Percentiles rank a stretch among this genome's conserved stretches.
Conservation (phyloP, 2,888 invertebrate species). For the Aporophyla nigra region DNA sequence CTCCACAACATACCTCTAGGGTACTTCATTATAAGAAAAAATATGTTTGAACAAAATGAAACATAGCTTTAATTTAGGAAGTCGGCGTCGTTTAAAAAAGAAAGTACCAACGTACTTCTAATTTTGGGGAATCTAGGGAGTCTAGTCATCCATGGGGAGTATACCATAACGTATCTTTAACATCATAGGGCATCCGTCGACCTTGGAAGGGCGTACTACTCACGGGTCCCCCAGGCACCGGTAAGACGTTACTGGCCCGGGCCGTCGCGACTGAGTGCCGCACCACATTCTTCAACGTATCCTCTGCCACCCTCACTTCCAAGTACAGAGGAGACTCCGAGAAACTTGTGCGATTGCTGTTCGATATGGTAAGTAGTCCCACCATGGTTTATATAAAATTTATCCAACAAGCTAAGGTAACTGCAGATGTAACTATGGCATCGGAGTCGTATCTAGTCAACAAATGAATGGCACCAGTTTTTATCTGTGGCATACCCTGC, state of each 20-base stretch:
- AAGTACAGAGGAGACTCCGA: conserved; percentile 98
- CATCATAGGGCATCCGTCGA: conserved; percentile 92
- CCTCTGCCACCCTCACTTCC: conserved; percentile 96
- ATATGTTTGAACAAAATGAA: too few relatives aligned
- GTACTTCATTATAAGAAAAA: too few relatives aligned
- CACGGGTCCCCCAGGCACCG: conserved; percentile 94
- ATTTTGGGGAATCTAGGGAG: too few relatives aligned
- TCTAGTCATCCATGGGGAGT: not conserved
- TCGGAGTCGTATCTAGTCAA: not conserved
- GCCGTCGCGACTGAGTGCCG: conserved; percentile 97
- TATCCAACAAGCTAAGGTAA: not conserved
- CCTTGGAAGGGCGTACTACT: conserved; percentile 95
- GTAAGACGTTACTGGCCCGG: conserved; percentile 95
- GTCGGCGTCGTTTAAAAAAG: too few relatives aligned
- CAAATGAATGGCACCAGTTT: not conserved
- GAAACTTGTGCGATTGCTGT: conserved; percentile 95
- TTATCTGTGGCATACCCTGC: too few relatives aligned
- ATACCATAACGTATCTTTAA: not conserved
- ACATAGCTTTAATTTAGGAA: too few relatives aligned
- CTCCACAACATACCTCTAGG: too few relatives aligned
- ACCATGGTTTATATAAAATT: not conserved
- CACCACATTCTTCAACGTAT: conserved; percentile 97
- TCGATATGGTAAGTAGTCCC: conserved; percentile 94
- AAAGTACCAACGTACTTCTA: too few relatives aligned
- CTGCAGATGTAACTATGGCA: not conserved